Percentiles rank a stretch among this genome's conserved stretches.
Evolutionary conservation across 2,797 vertebrate genomes (phyloP).

Genomic region (Periophthalmus magnuspinnatus): DNA sequence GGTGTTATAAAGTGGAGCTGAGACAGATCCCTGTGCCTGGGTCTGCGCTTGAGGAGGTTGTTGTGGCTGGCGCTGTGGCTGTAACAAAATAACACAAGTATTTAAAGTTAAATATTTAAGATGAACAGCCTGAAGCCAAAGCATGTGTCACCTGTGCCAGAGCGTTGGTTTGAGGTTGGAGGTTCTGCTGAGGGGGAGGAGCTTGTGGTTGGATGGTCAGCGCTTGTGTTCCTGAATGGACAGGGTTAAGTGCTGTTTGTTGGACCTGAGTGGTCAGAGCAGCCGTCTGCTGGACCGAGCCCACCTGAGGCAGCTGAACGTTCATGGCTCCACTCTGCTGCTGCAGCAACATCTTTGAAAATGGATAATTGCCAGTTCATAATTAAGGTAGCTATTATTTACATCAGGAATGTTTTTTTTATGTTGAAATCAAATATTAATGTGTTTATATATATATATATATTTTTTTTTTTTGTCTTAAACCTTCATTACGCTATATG

Average conservation of each 20-base stretch:
- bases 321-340: conserved; percentile 85
- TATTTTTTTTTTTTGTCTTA: not conserved
- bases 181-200: conserved; percentile 57
- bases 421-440: not conserved
- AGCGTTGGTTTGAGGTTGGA: conserved; percentile 65
- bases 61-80: conserved; percentile 67
- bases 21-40: conserved; percentile 65
- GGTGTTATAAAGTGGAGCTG: conserved; percentile 90
- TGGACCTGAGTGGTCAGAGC: conserved; percentile 86
- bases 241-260: conserved; percentile 72
- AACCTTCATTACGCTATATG: not conserved
- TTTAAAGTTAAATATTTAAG: too few relatives aligned
- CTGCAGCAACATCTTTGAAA: conserved; percentile 90
- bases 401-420: not conserved
- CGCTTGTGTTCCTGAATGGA: conserved; percentile 83
- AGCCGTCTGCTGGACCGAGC: conserved; percentile 79
- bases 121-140: not conserved
- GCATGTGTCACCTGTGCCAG: conserved; percentile 70
- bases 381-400: not conserved
- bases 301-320: conserved; percentile 87
- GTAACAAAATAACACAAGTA: not conserved
- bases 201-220: conserved; percentile 77
- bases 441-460: not conserved
- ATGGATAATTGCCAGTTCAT: not conserved
- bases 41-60: conserved; percentile 73